A percentile compares a stretch with the other conserved stretches of the same genome.
Evolutionary conservation across 2,888 invertebrate species (phyloP).

Genomic region (Caenorhabditis japonica): DNA sequence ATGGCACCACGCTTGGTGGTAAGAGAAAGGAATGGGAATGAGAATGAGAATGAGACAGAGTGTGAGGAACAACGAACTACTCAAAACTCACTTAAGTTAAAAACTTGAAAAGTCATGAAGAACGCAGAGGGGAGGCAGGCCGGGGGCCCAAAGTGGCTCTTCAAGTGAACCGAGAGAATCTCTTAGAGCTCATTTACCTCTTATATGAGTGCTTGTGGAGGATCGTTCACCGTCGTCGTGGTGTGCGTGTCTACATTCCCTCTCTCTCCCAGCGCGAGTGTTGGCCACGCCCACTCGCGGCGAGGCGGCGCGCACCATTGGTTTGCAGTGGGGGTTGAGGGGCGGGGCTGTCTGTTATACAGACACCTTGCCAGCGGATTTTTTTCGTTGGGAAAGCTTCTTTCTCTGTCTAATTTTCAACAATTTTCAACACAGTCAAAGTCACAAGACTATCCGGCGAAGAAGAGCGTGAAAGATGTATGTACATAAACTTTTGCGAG

Average conservation of each 20-base stretch:
- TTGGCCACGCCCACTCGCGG: too few species aligned
- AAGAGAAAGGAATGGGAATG: slow-evolving; percentile 18
- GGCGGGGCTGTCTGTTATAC: too few species aligned
- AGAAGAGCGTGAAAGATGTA: too few species aligned
- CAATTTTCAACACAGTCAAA: too few species aligned
- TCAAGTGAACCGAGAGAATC: slow-evolving; percentile 59
- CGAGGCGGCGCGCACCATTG: neutral
- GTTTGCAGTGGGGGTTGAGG: slow-evolving; percentile 24
- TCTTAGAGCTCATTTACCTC: slow-evolving; percentile 65
- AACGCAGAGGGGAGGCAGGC: too few species aligned
- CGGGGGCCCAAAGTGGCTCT: slow-evolving; percentile 49
- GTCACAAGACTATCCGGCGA: too few species aligned
- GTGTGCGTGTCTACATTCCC: slow-evolving; percentile 39
- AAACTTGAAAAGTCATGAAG: slow-evolving; percentile 58
- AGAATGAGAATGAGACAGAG: slow-evolving; percentile 43
- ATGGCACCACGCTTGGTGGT: slow-evolving; percentile 2
- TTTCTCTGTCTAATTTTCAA: too few species aligned
- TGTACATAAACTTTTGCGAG: too few species aligned
- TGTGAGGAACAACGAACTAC: slow-evolving; percentile 39
- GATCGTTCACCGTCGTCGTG: slow-evolving; percentile 50
- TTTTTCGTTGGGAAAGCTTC: too few species aligned
- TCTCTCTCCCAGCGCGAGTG: slow-evolving; percentile 32
- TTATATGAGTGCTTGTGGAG: slow-evolving; percentile 62
- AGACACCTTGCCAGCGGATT: too few species aligned
- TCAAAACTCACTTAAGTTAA: slow-evolving; percentile 54